Percentiles rank a stretch among this genome's conserved stretches.
Evolutionary conservation across 2,113 vertebrate genomes (phyloP).

Genomic region (Solea solea): DNA sequence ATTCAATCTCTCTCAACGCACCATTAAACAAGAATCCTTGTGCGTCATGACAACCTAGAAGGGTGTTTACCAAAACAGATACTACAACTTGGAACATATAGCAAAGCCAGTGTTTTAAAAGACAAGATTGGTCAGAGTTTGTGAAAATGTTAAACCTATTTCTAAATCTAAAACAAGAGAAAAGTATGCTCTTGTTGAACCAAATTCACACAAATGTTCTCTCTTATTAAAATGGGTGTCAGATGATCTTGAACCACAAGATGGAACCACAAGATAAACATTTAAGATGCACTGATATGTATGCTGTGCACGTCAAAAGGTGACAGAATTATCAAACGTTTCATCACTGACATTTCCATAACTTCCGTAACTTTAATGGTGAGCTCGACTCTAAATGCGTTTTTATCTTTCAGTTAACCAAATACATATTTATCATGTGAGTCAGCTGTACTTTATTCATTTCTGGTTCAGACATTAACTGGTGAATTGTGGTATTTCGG

Average conservation of each 20-base stretch:
- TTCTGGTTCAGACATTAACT: neutral
- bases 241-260: neutral
- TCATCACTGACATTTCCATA: neutral
- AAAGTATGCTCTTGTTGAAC: no score
- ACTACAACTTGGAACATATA: neutral
- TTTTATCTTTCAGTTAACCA: neutral
- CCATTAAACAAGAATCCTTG: constrained; percentile 62
- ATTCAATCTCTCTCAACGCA: constrained; percentile 35
- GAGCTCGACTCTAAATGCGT: no score
- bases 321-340: neutral
- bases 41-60: constrained; percentile 28
- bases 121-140: no score
- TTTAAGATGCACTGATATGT: neutral
- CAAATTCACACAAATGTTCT: no score
- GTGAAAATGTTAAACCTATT: no score
- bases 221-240: no score
- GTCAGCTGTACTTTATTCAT: neutral
- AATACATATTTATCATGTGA: neutral
- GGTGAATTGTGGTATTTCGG: neutral
- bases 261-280: neutral
- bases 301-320: neutral
- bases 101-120: no score
- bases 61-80: constrained; percentile 5
- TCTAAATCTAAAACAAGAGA: no score
- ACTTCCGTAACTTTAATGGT: neutral